Conservation (phyloP, 2,888 invertebrate species). For the Philonicus albiceps region DNA sequence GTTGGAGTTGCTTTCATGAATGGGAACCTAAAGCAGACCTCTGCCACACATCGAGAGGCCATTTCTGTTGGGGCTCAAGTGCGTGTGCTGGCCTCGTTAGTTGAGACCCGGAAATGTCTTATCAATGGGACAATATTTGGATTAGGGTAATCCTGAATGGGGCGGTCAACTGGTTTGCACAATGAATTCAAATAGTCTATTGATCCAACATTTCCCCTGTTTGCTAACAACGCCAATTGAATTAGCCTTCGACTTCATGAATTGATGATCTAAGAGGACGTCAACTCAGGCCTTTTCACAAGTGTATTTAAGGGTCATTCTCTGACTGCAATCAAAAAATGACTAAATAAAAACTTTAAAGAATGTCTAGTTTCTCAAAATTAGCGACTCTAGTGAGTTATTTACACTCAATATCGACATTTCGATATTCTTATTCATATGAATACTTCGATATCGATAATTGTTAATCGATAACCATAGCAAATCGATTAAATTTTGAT, state of each 20-base stretch:
- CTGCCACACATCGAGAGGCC: neutral
- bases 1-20: neutral
- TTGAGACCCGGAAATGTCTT: conserved; percentile 21
- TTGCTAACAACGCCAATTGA: neutral
- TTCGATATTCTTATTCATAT: too few relatives aligned
- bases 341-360: too few relatives aligned
- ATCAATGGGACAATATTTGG: conserved; percentile 16
- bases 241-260: neutral
- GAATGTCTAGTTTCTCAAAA: too few relatives aligned
- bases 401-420: too few relatives aligned
- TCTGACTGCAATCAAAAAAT: neutral
- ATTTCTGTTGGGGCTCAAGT: neutral
- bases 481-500: too few relatives aligned
- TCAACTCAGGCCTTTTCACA: neutral
- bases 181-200: neutral
- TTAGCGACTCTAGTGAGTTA: too few relatives aligned
- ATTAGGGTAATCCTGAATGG: neutral
- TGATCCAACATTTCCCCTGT: neutral
- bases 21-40: neutral
- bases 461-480: too few relatives aligned
- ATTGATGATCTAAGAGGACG: neutral
- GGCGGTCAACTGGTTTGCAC: neutral
- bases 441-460: too few relatives aligned
- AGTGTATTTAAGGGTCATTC: neutral
- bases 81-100: conserved; percentile 8